A percentile compares a stretch with the other conserved stretches of the same genome.
These are phyloP conservation scores for Centruroides vittatus DNA, from an alignment of 1,140 invertebrate genomes.

Conservation along the genomic window DNA sequence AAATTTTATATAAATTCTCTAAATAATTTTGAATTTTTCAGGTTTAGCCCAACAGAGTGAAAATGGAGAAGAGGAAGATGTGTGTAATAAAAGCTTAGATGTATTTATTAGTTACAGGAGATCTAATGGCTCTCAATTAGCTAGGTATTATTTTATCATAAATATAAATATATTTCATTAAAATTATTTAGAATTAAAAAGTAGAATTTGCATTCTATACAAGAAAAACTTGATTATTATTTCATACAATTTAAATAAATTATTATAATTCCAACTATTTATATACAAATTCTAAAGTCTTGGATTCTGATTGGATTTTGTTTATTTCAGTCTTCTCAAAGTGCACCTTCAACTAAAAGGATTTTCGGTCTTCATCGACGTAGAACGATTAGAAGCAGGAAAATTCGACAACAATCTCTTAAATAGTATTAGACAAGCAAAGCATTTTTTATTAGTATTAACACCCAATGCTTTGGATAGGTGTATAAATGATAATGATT, in stretches of 20 bases:
- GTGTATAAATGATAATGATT: slow-evolving; percentile 78
- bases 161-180: too few species aligned
- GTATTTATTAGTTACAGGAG: slow-evolving; percentile 97
- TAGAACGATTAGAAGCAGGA: slow-evolving; percentile 85
- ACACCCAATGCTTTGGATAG: slow-evolving; percentile 88
- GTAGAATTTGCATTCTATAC: too few species aligned
- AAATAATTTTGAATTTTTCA: not conserved
- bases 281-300: not conserved
- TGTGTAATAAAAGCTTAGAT: slow-evolving; percentile 72
- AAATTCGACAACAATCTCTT: slow-evolving; percentile 98
- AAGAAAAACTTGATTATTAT: too few species aligned
- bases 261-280: too few species aligned
- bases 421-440: slow-evolving; percentile 90
- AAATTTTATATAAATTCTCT: too few species aligned
- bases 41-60: slow-evolving; percentile 9
- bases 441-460: slow-evolving; percentile 90
- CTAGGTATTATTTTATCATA: slow-evolving; percentile 38
- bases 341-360: slow-evolving; percentile 90
- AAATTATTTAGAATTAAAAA: too few species aligned
- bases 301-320: not conserved
- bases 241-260: too few species aligned
- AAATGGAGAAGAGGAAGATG: slow-evolving; percentile 29
- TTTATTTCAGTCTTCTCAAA: slow-evolving; percentile 43
- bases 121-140: slow-evolving; percentile 94
- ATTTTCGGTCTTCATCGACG: slow-evolving; percentile 90